Evolutionary conservation across 2,888 invertebrate species (phyloP).

Genomic region (Tinea trinotella): DNA sequence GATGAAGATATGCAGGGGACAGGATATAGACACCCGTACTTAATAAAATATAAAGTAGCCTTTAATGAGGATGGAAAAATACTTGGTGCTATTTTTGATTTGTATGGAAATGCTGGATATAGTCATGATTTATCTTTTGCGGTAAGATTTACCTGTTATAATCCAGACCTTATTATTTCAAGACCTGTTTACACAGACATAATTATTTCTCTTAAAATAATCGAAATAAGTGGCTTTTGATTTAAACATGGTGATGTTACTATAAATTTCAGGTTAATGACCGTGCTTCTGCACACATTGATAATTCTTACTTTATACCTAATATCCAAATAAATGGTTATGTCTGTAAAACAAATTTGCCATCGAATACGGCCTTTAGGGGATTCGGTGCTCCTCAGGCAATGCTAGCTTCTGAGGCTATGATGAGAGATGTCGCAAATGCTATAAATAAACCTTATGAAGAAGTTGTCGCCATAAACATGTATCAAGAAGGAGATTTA

Average conservation of each 20-base stretch:
- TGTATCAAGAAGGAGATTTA: constrained; percentile 83
- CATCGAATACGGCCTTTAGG: constrained; percentile 94
- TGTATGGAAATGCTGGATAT: constrained; percentile 82
- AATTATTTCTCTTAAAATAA: not conserved
- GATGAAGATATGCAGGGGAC: constrained; percentile 89
- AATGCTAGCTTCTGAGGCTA: constrained; percentile 86
- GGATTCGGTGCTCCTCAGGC: constrained; percentile 94
- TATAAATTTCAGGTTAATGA: constrained; percentile 77
- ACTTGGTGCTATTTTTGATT: constrained; percentile 71
- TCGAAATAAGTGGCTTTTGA: too few species aligned
- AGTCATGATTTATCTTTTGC: constrained; percentile 79
- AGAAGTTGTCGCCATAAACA: constrained; percentile 79
- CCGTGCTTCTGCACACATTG: constrained; percentile 82
- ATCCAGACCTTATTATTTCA: constrained; percentile 4
- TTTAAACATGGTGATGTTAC: constrained; percentile 8
- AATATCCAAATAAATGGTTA: constrained; percentile 78
- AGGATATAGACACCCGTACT: constrained; percentile 86
- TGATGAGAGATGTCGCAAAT: constrained; percentile 83
- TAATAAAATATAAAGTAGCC: constrained; percentile 82
- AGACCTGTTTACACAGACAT: not conserved
- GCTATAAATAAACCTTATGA: constrained; percentile 75
- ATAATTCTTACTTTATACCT: constrained; percentile 87
- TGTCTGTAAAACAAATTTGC: constrained; percentile 89
- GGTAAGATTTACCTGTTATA: constrained; percentile 45
- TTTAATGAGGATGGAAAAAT: constrained; percentile 80